phyloP scores from a whole-genome alignment of 2,888 invertebrate genomes.

The Thymelicus acteon region DNA sequence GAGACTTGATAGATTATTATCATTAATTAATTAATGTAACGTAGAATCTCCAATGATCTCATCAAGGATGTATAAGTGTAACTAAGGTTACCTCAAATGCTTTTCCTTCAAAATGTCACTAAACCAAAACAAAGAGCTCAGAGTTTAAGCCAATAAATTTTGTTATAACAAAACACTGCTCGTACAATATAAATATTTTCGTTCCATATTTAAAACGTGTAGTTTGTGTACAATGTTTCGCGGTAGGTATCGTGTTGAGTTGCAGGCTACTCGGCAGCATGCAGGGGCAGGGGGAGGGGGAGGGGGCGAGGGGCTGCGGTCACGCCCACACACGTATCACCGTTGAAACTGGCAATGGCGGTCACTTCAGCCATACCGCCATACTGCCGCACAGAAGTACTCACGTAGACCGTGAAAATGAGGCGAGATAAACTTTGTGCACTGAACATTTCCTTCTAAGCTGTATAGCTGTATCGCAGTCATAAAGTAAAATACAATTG shows the following conservation, averaged over 20 bases:
- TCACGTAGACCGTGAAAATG: constrained; percentile 31
- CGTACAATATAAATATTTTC: background rate
- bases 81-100: background rate
- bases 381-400: constrained; percentile 35
- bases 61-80: background rate
- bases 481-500: no score
- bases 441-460: background rate
- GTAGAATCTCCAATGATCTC: background rate
- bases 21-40: background rate
- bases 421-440: constrained; percentile 16
- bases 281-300: constrained; percentile 7
- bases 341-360: constrained; percentile 45
- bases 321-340: constrained; percentile 61
- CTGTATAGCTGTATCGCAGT: no score
- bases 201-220: constrained; percentile 5
- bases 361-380: constrained; percentile 46
- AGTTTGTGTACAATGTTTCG: constrained; percentile 12
- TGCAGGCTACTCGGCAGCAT: constrained; percentile 25
- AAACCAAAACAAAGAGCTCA: background rate
- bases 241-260: constrained; percentile 21
- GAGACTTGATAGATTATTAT: background rate
- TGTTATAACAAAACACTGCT: background rate
- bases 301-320: constrained; percentile 49
- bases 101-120: background rate
- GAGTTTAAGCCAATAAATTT: background rate